Evolutionary conservation across 1,140 invertebrate species (phyloP), one percentile per base, ranked within the genome.

Genomic region (Hylaeus anthracinus): DNA sequence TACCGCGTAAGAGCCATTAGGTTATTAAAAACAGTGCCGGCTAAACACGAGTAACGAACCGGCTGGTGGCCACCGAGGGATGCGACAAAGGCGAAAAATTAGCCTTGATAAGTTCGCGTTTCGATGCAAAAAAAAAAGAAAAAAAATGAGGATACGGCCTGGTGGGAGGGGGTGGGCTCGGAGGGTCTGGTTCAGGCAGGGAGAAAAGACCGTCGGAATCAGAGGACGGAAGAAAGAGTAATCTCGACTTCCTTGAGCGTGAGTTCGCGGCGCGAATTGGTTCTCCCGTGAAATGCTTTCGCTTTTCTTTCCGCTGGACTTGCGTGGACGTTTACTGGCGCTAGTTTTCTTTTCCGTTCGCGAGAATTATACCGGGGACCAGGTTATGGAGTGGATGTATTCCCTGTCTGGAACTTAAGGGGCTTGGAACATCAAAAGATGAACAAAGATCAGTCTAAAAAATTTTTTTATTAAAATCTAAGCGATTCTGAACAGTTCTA

Each of bases 1-100:
- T 89, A 84, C 86, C 87, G 88, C 85, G 87, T 91, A 90, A 92
- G 90, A 93, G 90, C 92, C 92, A 93, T 92, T 93, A 92, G 91
- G 91, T 93, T 92, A 93, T 93, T 93, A 93, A 93, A 92, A 93
- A 91, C 88, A 90, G 87, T 84, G 82, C 83, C 83, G 84, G 81
- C 83, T 88, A 88, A 86, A 88, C 86, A 84, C 87, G 88, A 85
- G 84, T 87, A 91, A 90, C 84, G 79, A 85, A 80, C 82, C 64
- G 76, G 73, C 67, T 75, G 87, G 60, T 86, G 80, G 81, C 85
- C 79, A 86, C 72, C 80, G 83, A 83, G 82, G 76, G 82, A 75
- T 79, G 78, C 87, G 85, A 91, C 89, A 90, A 90, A 90, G 88
- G 87, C 88, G 89, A 83, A 90, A 92, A 92, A 91, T 92, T 91